Evolutionary conservation across 2,888 invertebrate genomes (phyloP).

Genomic region (Pachliopta kotzebuea): DNA sequence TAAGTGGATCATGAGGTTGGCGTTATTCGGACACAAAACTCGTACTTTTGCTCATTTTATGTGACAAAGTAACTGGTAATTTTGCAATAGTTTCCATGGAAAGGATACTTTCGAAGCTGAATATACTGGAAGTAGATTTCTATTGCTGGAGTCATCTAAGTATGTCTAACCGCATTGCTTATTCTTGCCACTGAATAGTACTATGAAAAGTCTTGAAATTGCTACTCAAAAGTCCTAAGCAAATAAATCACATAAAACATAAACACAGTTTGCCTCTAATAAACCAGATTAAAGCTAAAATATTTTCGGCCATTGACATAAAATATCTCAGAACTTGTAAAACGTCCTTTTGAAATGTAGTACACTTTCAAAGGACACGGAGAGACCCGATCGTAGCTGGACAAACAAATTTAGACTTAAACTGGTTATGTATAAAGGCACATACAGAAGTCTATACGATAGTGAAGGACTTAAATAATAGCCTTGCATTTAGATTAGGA

Average conservation of each 20-base stretch:
- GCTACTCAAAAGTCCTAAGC: too few species aligned
- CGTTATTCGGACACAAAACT: conserved; percentile 21
- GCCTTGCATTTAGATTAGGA: conserved; percentile 27
- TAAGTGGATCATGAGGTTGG: conserved; percentile 26
- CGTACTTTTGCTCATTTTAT: conserved; percentile 12
- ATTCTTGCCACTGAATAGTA: too few species aligned
- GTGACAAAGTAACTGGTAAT: background rate
- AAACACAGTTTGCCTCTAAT: background rate
- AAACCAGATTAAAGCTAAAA: conserved; percentile 7
- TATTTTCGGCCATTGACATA: conserved; percentile 8
- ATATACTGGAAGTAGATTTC: too few species aligned
- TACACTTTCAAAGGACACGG: conserved; percentile 23
- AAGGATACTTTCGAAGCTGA: too few species aligned
- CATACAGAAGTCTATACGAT: background rate
- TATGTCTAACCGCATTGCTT: too few species aligned
- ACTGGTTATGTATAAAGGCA: background rate
- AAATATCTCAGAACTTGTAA: conserved; percentile 11
- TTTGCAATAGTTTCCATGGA: too few species aligned
- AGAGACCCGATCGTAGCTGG: background rate
- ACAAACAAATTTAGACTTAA: conserved; percentile 8
- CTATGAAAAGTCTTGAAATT: too few species aligned
- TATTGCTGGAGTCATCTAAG: too few species aligned
- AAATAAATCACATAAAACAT: too few species aligned
- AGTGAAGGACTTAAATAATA: conserved; percentile 20
- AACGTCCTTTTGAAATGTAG: conserved; percentile 26